Percentiles rank a stretch among this genome's conserved stretches.
These are phyloP conservation scores for Venustaconcha ellipsiformis DNA, from an alignment of 1,140 invertebrate genomes.

Conservation along the genomic window DNA sequence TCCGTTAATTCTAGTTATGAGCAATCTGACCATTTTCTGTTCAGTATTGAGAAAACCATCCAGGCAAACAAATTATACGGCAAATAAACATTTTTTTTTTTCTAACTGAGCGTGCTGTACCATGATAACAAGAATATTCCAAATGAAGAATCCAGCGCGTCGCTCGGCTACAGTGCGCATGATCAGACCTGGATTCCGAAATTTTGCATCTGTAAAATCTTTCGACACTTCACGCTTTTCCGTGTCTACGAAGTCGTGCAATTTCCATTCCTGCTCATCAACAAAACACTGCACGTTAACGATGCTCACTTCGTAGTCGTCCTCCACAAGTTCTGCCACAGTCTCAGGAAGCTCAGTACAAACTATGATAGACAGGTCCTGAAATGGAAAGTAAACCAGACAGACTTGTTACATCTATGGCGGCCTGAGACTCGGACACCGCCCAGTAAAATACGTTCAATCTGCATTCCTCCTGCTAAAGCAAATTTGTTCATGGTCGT, in stretches of 20 bases:
- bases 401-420: not conserved
- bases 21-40: too few relatives aligned
- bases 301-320: constrained; percentile 50
- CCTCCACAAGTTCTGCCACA: constrained; percentile 53
- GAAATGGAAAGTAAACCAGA: constrained; percentile 4
- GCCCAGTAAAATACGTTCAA: not conserved
- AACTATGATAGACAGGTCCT: constrained; percentile 59
- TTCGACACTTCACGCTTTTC: constrained; percentile 12
- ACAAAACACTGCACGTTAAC: constrained; percentile 60
- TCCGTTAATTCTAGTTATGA: too few relatives aligned
- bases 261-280: constrained; percentile 60
- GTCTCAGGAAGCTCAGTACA: constrained; percentile 43
- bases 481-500: not conserved
- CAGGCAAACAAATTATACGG: too few relatives aligned
- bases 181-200: constrained; percentile 34
- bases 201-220: constrained; percentile 13
- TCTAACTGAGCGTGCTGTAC: constrained; percentile 11
- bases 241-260: constrained; percentile 50
- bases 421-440: too few relatives aligned
- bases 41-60: too few relatives aligned
- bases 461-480: not conserved
- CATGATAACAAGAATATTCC: constrained; percentile 43
- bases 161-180: constrained; percentile 38
- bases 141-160: constrained; percentile 37
- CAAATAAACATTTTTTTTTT: too few relatives aligned